Conservation (phyloP, 1,140 invertebrate genomes). For the Trichonephila clavata region DNA sequence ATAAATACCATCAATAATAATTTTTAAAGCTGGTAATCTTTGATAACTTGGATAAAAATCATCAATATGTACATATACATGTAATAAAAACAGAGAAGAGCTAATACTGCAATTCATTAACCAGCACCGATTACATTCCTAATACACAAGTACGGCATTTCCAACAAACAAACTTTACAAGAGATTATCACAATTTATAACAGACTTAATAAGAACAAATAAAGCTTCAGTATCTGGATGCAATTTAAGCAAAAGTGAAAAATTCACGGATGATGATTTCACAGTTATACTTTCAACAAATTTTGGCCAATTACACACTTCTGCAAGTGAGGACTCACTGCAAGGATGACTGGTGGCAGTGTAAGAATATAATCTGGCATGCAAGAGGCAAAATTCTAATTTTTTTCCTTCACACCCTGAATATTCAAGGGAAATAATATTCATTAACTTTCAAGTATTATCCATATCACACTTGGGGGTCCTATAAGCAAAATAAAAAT, state of each 20-base stretch:
- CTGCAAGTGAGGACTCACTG: constrained; percentile 61
- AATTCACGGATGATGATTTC: constrained; percentile 74
- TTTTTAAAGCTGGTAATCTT: background rate
- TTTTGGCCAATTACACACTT: constrained; percentile 60
- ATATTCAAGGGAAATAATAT: constrained; percentile 48
- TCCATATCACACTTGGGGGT: constrained; percentile 68
- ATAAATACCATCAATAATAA: background rate
- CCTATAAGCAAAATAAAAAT: constrained; percentile 10
- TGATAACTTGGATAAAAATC: constrained; percentile 19
- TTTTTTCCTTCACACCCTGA: constrained; percentile 1
- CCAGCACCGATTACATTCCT: constrained; percentile 38
- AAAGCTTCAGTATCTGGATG: constrained; percentile 7
- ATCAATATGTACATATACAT: constrained; percentile 25
- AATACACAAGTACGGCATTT: background rate
- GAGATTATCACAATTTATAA: constrained; percentile 55
- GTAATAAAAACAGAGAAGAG: constrained; percentile 29
- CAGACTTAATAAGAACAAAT: background rate
- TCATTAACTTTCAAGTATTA: constrained; percentile 62
- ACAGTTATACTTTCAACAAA: constrained; percentile 57
- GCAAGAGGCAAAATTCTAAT: constrained; percentile 51
- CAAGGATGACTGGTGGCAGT: constrained; percentile 68
- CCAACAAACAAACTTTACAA: background rate
- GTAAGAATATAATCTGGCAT: constrained; percentile 49
- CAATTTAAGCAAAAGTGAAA: constrained; percentile 45
- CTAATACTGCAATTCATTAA: constrained; percentile 3